These are phyloP conservation scores for Chromobotia macracanthus DNA, from an alignment of 2,797 vertebrate species.

Conservation along the genomic window DNA sequence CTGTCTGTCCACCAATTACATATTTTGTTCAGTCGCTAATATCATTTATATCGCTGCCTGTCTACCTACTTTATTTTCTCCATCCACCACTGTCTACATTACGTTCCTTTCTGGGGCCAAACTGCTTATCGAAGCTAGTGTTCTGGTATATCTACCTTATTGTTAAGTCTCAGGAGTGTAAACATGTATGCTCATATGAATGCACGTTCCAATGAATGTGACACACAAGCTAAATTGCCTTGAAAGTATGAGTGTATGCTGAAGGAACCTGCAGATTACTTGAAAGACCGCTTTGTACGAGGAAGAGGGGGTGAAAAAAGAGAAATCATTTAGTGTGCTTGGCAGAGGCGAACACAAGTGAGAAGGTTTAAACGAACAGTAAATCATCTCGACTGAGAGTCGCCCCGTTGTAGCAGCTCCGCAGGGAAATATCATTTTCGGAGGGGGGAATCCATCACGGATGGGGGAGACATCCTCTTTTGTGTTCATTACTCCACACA, in stretches of 20 bases:
- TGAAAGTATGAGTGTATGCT: background rate
- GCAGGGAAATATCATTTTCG: slow-evolving; percentile 44
- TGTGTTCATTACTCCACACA: slow-evolving; percentile 41
- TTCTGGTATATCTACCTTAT: slow-evolving; percentile 6
- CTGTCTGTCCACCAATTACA: background rate
- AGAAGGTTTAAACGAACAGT: slow-evolving; percentile 40
- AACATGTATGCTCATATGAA: background rate
- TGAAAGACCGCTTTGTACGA: background rate
- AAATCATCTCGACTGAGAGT: slow-evolving; percentile 33
- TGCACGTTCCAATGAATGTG: background rate
- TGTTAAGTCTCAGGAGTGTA: background rate
- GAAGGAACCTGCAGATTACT: background rate
- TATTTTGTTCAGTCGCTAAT: background rate
- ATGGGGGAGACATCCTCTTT: slow-evolving; percentile 43
- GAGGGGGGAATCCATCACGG: slow-evolving; percentile 36
- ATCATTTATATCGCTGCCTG: background rate
- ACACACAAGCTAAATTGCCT: slow-evolving; percentile 39
- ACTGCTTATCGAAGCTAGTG: slow-evolving; percentile 13
- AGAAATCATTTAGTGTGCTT: slow-evolving; percentile 21
- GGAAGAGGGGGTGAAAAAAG: background rate
- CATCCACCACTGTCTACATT: background rate
- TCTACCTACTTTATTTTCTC: background rate
- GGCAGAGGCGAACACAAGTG: slow-evolving; percentile 19
- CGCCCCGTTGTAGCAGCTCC: slow-evolving; percentile 34
- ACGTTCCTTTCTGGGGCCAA: background rate